Evolutionary conservation across 2,797 vertebrate species (phyloP).

Genomic region (Helicolenus hilgendorfi): DNA sequence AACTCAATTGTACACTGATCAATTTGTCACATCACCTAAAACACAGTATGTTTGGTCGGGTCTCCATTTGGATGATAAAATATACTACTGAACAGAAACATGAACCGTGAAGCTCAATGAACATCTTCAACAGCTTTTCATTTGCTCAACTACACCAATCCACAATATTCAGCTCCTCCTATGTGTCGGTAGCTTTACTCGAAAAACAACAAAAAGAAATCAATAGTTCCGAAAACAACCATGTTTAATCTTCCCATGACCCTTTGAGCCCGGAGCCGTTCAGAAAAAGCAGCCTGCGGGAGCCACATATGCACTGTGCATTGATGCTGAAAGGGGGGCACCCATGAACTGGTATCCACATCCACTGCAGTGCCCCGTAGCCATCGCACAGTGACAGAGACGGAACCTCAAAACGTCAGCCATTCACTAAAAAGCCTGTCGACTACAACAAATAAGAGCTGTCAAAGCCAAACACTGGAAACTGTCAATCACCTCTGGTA

Average conservation of each 20-base stretch:
- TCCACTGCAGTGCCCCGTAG: slow-evolving; percentile 57
- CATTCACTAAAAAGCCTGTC: slow-evolving; percentile 77
- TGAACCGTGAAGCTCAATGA: background rate
- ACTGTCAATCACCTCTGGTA: slow-evolving; percentile 79
- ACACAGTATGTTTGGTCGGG: background rate
- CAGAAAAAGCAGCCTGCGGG: slow-evolving; percentile 41
- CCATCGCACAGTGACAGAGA: slow-evolving; percentile 70
- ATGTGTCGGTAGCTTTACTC: background rate
- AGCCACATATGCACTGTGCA: slow-evolving; percentile 44
- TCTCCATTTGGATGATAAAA: background rate
- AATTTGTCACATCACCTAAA: background rate
- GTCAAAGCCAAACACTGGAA: slow-evolving; percentile 80
- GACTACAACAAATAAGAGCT: slow-evolving; percentile 80
- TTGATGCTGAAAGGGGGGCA: slow-evolving; percentile 52
- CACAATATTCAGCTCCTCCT: background rate
- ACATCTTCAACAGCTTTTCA: background rate
- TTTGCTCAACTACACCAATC: background rate
- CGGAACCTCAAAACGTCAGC: slow-evolving; percentile 75
- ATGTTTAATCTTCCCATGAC: slow-evolving; percentile 84
- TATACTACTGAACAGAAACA: background rate
- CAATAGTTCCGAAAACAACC: slow-evolving; percentile 20
- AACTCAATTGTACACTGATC: background rate
- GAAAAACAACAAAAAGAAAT: slow-evolving; percentile 30
- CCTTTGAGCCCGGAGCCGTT: slow-evolving; percentile 36
- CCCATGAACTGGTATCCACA: slow-evolving; percentile 38